Evolutionary conservation across 2,888 invertebrate species (phyloP), one percentile per base, ranked within the genome.

Genomic region (Cinara cedri): DNA sequence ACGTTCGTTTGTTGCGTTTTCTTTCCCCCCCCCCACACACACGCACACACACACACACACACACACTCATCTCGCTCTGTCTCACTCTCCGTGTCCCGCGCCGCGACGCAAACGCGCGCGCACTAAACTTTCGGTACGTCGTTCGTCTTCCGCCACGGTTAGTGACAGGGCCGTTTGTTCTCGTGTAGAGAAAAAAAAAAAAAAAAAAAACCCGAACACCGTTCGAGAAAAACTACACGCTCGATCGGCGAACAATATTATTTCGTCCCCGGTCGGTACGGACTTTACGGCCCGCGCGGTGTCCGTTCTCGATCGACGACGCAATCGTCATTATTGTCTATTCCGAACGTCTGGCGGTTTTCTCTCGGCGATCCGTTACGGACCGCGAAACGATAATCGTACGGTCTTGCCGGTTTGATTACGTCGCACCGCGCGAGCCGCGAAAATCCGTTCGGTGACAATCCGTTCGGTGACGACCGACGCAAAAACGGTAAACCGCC

Each of bases 101-200:
- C 24, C 55, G 10, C 21, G 24, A n/a, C n/a, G 34, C 34, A 34
- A n/a, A 34, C 34, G 6, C 34, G 34, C 34, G 49, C 76, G 68
- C 68, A 68, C 57, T 68, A 26, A 60, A 49, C 44, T 6, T 46
- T 16, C 14, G 46, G 49, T 19, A 24, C 26, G 66, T 68, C 68
- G 57, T 68, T 68, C 60, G 76, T 68, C 76, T 78, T 57, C 68
- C 14, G 63, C 51, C 42, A n/a, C n/a, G n/a, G n/a, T n/a, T n/a
- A n/a, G 55, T 76, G 76, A 66, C 76, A 68, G 76, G 76, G 24
- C 46, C 46, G 51, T 26, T 16, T n/a, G 46, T 66, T 26, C 46
- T 55, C 44, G 66, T 57, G n/a, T 42, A 63, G 24, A 51, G 65
- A 13, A 19, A 74, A 63, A 42, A 65, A 46, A 65, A 24, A 65